Evolutionary conservation across 2,113 vertebrate genomes (phyloP).

Genomic region (Lathamus discolor): DNA sequence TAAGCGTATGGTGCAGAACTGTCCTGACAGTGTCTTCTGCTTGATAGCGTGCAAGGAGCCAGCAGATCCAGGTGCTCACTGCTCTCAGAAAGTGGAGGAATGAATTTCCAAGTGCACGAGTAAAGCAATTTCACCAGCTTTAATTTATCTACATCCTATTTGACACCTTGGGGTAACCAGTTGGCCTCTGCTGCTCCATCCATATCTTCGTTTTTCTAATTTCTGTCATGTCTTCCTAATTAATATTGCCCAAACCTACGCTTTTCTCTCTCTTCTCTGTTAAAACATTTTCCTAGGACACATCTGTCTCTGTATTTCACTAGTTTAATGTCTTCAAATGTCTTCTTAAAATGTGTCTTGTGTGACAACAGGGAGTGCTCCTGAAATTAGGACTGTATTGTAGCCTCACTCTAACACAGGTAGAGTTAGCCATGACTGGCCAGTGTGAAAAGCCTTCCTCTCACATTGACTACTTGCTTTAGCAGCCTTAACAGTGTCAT

Average conservation of each 20-base stretch:
- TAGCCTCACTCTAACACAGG: background rate
- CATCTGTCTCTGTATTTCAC: background rate
- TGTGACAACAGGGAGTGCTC: background rate
- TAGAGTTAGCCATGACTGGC: background rate
- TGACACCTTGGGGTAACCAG: constrained; percentile 1
- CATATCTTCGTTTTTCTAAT: background rate
- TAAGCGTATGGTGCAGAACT: background rate
- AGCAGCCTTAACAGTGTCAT: background rate
- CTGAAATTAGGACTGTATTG: background rate
- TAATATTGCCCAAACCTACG: background rate
- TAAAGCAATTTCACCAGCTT: background rate
- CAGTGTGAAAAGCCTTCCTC: background rate
- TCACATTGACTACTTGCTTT: background rate
- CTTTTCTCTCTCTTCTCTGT: background rate
- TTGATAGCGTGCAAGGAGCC: background rate
- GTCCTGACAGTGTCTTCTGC: background rate
- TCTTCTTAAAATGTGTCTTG: background rate
- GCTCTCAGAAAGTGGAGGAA: background rate
- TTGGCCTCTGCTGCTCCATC: constrained; percentile 1
- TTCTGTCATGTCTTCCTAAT: constrained; percentile 35
- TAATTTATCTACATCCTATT: constrained; percentile 23
- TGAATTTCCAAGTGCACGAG: background rate
- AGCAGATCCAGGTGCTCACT: background rate
- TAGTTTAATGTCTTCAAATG: background rate
- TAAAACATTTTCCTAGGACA: constrained; percentile 17